Base-by-base conservation (phyloP, 1,140 invertebrate species). In the Drosophila parvula region DNA sequence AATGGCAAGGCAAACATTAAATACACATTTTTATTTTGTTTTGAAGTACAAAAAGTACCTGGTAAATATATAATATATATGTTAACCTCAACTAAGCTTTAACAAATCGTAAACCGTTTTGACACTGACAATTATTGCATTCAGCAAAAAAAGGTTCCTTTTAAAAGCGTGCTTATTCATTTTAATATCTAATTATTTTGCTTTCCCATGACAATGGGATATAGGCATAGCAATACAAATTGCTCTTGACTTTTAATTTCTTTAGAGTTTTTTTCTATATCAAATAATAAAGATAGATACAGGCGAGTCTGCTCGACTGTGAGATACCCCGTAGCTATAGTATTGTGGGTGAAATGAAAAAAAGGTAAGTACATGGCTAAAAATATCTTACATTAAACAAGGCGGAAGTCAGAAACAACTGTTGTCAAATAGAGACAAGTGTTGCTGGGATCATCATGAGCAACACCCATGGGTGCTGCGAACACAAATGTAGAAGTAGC, bases 101-200 rank as follows among this genome's bases (percentile, higher is more conserved):
- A 56, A 28, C n/a, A 45, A 32, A 28, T 30, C 10, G 43, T 10
- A 27, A 8, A 41, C 8, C 5, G 22, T n/a, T 60, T 50, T 43
- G 64, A 6, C 59, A 48, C 43, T 68, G 64, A 16, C 5, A 40
- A 63, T 40, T 22, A 60, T 48, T 63, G 44, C 43, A 41, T 14
- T 7, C 2, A 48, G 27, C 58, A 0, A 41, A 34, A 47, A 48
- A 58, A 48, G 36, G 10, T 38, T 38, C 22, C 32, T 12, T 36
- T 60, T 65, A 8, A 59, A 60, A 41, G 5, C 11, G 12, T 11
- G 5, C 6, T 59, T 32, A 32, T 59, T n/a, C 4, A 8, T 32
- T 59, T 36, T 28, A 7, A 7, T 59, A 27, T 28, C 14, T 45
- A 36, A 45, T 44, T 16, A 16, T 30, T 57, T 57, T n/a, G 5